A percentile compares a stretch with the other conserved stretches of the same genome.
These are phyloP conservation scores for Aramus guarauna DNA, from an alignment of 2,113 vertebrate species.

Conservation along the genomic window DNA sequence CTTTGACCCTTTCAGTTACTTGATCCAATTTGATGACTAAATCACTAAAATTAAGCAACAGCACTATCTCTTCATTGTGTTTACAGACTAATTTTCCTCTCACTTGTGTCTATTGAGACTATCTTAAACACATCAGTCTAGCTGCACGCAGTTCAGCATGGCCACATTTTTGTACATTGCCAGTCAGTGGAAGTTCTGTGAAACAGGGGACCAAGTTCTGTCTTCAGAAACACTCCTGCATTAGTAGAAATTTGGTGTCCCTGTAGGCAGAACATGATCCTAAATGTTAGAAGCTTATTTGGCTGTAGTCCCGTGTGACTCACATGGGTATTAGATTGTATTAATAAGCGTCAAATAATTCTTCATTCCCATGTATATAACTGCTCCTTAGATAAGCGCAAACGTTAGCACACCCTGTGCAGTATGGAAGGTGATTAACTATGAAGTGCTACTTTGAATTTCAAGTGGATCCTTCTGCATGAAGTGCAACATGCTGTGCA, in stretches of 20 bases:
- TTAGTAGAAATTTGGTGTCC: background rate
- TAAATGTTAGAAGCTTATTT: background rate
- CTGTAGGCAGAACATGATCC: background rate
- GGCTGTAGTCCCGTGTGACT: background rate
- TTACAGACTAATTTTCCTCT: background rate
- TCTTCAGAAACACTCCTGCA: background rate
- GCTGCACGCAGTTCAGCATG: background rate
- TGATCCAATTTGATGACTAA: background rate
- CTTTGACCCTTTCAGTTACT: background rate
- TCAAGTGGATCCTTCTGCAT: background rate
- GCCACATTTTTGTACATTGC: background rate
- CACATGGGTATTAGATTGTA: background rate
- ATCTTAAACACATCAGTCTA: background rate
- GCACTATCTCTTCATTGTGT: background rate
- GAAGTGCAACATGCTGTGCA: background rate
- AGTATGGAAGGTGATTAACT: background rate
- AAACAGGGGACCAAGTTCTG: background rate
- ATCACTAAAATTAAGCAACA: background rate
- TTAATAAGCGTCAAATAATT: background rate
- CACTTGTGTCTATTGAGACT: background rate
- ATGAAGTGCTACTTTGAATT: constrained; percentile 12
- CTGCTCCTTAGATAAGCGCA: background rate
- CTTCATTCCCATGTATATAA: background rate
- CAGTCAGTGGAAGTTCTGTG: background rate
- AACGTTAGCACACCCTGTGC: background rate